phyloP scores from a whole-genome alignment of 1,140 invertebrate genomes.

The Drosophila ficusphila region DNA sequence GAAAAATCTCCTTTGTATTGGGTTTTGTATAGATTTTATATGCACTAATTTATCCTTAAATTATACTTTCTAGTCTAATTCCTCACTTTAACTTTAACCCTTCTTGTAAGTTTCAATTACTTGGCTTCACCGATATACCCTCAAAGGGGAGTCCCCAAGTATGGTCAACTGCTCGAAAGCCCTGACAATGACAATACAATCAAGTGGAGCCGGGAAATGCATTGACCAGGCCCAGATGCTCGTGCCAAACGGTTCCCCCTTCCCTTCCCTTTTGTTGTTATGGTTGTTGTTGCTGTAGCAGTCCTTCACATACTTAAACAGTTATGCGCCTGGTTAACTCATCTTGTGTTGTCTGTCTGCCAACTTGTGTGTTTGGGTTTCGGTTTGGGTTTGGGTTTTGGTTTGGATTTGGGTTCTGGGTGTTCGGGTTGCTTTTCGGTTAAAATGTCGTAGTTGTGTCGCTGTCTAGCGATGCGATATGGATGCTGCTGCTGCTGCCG shows the following conservation, averaged over 20 bases:
- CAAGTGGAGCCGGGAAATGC: conserved; percentile 42
- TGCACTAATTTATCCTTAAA: too few relatives aligned
- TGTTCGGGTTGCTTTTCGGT: conserved; percentile 38
- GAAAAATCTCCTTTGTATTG: too few relatives aligned
- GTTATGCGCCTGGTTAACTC: conserved; percentile 76
- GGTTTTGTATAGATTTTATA: too few relatives aligned
- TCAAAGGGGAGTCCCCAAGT: neutral
- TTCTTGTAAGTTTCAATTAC: neutral
- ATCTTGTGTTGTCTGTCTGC: conserved; percentile 42
- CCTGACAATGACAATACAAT: conserved; percentile 66
- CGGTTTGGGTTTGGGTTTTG: neutral
- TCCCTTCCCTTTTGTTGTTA: conserved; percentile 16
- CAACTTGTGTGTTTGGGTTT: conserved; percentile 13
- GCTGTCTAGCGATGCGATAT: conserved; percentile 36
- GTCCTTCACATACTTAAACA: conserved; percentile 62
- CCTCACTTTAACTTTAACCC: too few relatives aligned
- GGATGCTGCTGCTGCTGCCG: conserved; percentile 8
- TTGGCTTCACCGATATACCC: conserved; percentile 4
- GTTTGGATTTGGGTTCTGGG: too few relatives aligned
- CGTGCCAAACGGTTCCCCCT: conserved; percentile 11
- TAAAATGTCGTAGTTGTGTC: conserved; percentile 39
- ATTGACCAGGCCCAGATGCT: conserved; percentile 50
- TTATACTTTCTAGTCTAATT: too few relatives aligned
- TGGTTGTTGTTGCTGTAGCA: conserved; percentile 17
- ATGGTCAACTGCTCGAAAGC: conserved; percentile 25